Percentiles rank a stretch among this genome's conserved stretches.
These are phyloP conservation scores for Heliothis subflexa DNA, from an alignment of 1,140 invertebrate genomes.

Conservation along the genomic window DNA sequence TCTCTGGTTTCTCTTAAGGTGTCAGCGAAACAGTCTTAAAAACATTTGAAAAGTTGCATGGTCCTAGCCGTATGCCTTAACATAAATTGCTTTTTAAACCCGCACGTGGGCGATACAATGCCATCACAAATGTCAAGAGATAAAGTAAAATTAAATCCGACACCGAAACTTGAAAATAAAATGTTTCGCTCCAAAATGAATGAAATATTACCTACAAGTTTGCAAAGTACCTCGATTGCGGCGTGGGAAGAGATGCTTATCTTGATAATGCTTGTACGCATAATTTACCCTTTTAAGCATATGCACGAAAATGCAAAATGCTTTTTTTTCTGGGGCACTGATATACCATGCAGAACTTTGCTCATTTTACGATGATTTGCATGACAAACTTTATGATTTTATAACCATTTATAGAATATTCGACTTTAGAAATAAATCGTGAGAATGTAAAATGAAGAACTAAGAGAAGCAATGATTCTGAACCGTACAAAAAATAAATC, in stretches of 20 bases:
- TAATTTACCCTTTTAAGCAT: conserved; percentile 29
- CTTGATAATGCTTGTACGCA: conserved; percentile 19
- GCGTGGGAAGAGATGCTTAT: conserved; percentile 29
- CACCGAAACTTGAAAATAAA: conserved; percentile 23
- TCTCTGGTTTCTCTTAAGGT: no score
- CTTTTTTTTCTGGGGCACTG: conserved; percentile 4
- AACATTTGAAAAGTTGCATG: neutral
- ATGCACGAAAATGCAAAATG: conserved; percentile 23
- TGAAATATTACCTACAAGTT: conserved; percentile 21
- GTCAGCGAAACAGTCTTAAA: no score
- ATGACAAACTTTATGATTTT: conserved; percentile 2
- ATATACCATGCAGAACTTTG: neutral
- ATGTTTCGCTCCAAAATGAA: conserved; percentile 25
- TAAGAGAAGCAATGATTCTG: no score
- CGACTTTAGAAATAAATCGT: no score
- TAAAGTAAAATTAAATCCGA: conserved; percentile 37
- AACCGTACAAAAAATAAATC: no score
- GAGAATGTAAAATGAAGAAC: no score
- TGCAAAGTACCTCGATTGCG: conserved; percentile 16
- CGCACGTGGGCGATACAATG: conserved; percentile 36
- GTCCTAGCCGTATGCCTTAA: neutral
- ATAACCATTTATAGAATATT: no score
- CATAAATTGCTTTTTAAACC: conserved; percentile 29
- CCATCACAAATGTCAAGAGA: conserved; percentile 38
- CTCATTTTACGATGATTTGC: conserved; percentile 15